Evolutionary conservation across 2,888 invertebrate genomes (phyloP).

Genomic region (Sicus ferrugineus): DNA sequence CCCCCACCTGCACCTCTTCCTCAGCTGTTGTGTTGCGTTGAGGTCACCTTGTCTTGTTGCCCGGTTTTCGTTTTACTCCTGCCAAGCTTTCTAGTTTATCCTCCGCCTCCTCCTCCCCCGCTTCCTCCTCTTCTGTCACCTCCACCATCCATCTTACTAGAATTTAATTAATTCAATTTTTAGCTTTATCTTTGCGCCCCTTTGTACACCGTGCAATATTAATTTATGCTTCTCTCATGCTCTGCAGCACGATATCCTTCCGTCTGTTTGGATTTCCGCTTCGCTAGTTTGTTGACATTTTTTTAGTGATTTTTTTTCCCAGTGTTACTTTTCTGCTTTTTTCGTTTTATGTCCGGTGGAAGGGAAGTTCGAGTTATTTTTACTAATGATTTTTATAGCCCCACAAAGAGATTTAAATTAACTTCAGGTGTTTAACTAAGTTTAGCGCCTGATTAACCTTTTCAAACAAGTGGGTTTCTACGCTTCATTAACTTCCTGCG

Average conservation of each 20-base stretch:
- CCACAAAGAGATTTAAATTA: too few relatives aligned
- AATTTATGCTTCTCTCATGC: conserved; percentile 34
- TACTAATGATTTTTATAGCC: too few relatives aligned
- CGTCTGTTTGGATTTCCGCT: neutral
- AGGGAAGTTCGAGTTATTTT: too few relatives aligned
- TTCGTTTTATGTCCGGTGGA: too few relatives aligned
- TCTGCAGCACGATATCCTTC: conserved; percentile 25
- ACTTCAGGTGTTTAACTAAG: too few relatives aligned
- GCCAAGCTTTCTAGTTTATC: neutral
- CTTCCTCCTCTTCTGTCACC: neutral
- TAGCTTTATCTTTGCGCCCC: conserved; percentile 38
- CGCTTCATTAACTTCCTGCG: too few relatives aligned
- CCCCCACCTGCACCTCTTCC: neutral
- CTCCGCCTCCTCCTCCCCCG: neutral
- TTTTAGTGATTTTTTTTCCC: neutral
- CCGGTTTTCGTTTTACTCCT: neutral
- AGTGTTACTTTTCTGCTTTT: too few relatives aligned
- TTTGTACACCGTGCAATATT: conserved; percentile 30
- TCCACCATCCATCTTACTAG: conserved; percentile 1
- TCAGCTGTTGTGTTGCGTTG: neutral
- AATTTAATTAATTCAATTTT: conserved; percentile 52
- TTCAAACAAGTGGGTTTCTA: too few relatives aligned
- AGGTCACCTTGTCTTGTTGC: neutral
- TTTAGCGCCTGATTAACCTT: too few relatives aligned
- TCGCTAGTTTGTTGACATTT: neutral